Conservation (phyloP, 2,797 vertebrate genomes). For the Paguma larvata region DNA sequence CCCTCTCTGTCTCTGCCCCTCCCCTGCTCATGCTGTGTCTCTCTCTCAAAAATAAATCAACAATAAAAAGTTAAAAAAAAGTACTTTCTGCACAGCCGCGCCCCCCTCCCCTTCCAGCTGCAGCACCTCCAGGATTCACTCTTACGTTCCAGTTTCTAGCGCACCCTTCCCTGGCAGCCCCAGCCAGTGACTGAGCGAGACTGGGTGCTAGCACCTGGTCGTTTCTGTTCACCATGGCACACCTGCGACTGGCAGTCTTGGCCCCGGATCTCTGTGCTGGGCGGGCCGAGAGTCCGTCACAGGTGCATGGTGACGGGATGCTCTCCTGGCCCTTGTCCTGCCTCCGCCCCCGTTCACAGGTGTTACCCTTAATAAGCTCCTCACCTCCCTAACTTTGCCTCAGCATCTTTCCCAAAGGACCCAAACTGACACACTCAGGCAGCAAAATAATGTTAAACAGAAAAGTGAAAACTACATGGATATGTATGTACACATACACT, state of each 20-base stretch:
- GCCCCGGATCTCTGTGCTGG: background rate
- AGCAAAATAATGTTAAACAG: background rate
- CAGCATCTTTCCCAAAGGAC: background rate
- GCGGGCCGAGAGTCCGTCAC: background rate
- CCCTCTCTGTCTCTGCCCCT: too few species aligned
- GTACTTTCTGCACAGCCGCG: background rate
- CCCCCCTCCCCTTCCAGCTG: background rate
- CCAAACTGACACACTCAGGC: background rate
- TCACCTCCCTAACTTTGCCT: background rate
- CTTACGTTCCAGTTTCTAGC: background rate
- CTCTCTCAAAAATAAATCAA: too few species aligned
- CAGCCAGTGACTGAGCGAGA: background rate
- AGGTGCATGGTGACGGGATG: background rate
- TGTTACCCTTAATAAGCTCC: background rate
- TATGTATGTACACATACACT: background rate
- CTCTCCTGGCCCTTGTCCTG: background rate
- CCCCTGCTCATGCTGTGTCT: too few species aligned
- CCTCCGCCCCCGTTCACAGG: background rate
- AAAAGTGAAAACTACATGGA: conserved; percentile 8
- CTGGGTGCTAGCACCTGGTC: background rate
- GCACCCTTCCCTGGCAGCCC: background rate
- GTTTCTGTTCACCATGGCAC: background rate
- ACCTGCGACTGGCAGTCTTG: background rate
- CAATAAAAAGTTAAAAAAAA: background rate
- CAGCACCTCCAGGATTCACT: background rate